These are phyloP conservation scores for Epinotia nisella DNA, from an alignment of 2,888 invertebrate species.

Conservation along the genomic window DNA sequence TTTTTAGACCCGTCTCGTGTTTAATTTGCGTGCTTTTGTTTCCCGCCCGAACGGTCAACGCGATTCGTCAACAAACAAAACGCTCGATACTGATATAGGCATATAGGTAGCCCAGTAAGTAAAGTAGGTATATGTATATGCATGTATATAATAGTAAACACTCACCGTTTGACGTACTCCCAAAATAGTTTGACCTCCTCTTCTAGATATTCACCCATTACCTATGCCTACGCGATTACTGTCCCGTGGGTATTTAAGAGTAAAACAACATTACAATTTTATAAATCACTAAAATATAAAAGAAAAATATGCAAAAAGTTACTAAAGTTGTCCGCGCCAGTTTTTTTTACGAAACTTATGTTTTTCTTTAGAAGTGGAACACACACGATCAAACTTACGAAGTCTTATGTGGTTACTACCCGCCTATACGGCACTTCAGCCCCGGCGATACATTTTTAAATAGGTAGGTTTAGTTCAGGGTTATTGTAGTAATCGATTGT, in stretches of 20 bases:
- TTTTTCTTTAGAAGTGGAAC: constrained; percentile 18
- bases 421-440: constrained; percentile 55
- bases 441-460: constrained; percentile 55
- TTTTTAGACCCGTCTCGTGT: neutral
- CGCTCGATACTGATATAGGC: neutral
- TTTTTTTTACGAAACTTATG: neutral
- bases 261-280: constrained; percentile 18
- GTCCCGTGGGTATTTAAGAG: neutral
- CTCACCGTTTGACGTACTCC: constrained; percentile 81
- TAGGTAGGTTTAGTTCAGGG: constrained; percentile 73
- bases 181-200: constrained; percentile 77
- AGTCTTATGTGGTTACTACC: constrained; percentile 60
- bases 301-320: constrained; percentile 20
- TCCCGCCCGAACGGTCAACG: neutral
- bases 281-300: constrained; percentile 14
- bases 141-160: constrained; percentile 22
- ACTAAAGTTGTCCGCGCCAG: constrained; percentile 8
- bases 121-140: neutral
- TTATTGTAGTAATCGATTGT: constrained; percentile 73
- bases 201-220: constrained; percentile 67
- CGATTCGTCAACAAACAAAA: neutral
- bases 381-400: constrained; percentile 56
- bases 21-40: neutral
- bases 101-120: neutral
- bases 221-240: constrained; percentile 46